These are phyloP conservation scores for Papilio gigon DNA, from an alignment of 2,888 invertebrate species.

Conservation along the genomic window DNA sequence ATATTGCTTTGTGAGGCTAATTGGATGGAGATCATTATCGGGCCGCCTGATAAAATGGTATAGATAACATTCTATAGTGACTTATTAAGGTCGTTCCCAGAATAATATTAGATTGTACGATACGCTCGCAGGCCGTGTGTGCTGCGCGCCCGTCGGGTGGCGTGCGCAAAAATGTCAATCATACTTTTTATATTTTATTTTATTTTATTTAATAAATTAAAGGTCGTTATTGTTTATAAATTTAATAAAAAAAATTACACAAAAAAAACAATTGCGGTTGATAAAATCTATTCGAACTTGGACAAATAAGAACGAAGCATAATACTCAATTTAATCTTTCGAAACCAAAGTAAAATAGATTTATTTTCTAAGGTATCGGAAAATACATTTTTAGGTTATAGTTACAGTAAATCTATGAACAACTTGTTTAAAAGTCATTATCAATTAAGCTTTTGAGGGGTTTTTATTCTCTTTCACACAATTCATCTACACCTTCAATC, in stretches of 20 bases:
- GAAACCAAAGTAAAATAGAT: too few species aligned
- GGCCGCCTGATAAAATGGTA: slow-evolving; percentile 79
- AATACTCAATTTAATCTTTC: background rate
- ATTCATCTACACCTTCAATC: too few species aligned
- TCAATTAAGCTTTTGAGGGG: too few species aligned
- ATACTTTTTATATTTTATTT: background rate
- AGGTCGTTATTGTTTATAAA: background rate
- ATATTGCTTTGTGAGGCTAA: slow-evolving; percentile 82
- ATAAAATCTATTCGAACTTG: background rate
- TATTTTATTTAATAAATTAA: background rate
- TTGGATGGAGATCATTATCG: slow-evolving; percentile 82
- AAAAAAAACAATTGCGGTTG: too few species aligned
- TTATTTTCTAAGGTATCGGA: too few species aligned
- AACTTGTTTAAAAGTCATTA: too few species aligned
- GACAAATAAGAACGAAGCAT: background rate
- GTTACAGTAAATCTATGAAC: background rate
- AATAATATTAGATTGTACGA: slow-evolving; percentile 82
- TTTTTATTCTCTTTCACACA: too few species aligned
- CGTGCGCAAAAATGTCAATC: slow-evolving; percentile 57
- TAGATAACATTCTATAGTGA: slow-evolving; percentile 84
- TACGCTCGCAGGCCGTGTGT: slow-evolving; percentile 69
- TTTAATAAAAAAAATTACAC: background rate
- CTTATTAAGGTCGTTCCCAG: slow-evolving; percentile 84
- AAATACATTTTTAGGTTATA: background rate
- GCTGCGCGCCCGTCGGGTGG: slow-evolving; percentile 62